Evolutionary conservation across 2,113 vertebrate species (phyloP).

Genomic region (Oreochromis tanganicae): DNA sequence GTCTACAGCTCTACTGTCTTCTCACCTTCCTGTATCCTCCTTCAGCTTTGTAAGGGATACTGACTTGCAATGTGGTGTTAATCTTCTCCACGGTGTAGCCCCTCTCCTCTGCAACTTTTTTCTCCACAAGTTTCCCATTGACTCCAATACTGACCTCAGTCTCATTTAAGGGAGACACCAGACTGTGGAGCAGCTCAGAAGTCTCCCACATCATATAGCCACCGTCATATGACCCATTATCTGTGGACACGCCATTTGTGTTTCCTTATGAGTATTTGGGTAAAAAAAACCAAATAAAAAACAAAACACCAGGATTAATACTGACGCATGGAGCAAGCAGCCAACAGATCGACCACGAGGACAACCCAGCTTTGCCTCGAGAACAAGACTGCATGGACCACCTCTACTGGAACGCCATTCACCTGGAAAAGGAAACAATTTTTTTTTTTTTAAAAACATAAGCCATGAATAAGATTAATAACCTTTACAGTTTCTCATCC

Average conservation of each 20-base stretch:
- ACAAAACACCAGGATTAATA: not conserved
- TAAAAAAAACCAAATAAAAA: not conserved
- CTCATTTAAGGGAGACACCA: not conserved
- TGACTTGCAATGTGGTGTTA: not conserved
- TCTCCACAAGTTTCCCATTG: constrained; percentile 17
- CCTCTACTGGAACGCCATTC: constrained; percentile 43
- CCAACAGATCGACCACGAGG: constrained; percentile 48
- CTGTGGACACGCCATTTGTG: not conserved
- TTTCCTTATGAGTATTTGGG: not conserved
- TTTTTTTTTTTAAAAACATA: not conserved
- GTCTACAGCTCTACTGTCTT: not conserved
- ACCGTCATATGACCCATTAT: constrained; percentile 8
- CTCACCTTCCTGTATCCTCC: constrained; percentile 58
- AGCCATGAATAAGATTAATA: accelerated
- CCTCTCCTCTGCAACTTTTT: not conserved
- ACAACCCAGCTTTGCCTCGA: constrained; percentile 55
- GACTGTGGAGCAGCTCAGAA: not conserved
- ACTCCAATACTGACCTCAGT: not conserved
- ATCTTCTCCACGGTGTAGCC: constrained; percentile 12
- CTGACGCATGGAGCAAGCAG: constrained; percentile 54
- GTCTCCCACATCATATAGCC: constrained; percentile 39
- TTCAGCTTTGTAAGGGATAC: constrained; percentile 48
- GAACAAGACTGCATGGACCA: constrained; percentile 52
- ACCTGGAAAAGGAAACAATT: constrained; percentile 9
- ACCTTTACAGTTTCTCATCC: not conserved